Base-by-base conservation (phyloP, 2,888 invertebrate genomes). In the Chrysolina haemoptera region DNA sequence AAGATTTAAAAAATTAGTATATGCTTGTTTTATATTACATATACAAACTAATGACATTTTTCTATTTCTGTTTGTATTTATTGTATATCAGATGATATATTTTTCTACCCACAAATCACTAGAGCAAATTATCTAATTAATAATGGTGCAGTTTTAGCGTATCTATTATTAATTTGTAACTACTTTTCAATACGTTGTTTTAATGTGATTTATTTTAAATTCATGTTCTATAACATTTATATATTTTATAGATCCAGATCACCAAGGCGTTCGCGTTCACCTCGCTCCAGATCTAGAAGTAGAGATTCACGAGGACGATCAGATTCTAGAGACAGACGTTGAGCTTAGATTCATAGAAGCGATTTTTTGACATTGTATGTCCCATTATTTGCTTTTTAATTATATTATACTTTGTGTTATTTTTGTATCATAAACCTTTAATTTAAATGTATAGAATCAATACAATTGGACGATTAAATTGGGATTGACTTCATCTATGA, bases 291-390 rank as follows among this genome's bases (percentile, higher is more conserved):
- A 77, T 90, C 90, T 79, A 89, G 90, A 80, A 90, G 90, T 79
- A 87, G 90, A 75, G 90, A 91, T 83, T 88, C 90, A 80, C 88
- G 90, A 78, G 90, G 90, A 85, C 89, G 91, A 79, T 90, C 90
- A 68, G 90, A 90, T 82, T 91, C 91, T 27, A 88, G 91, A 80
- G 91, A 91, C 84, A 90, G 91, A 70, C 90, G 90, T 83, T 91
- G 88, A 80, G 68, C 43, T 50, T 18, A 50, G 9, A 3, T 59
- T 6, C 6, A 35, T 22, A 2, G 4, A 46, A 14, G 5, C 4
- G 3, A 27, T 9, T 27, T 35, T 27, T 59, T 59, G 6, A n/a
- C n/a, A 27, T 22, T n/a, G 27, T 6, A 53, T 59, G 14, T 59
- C n/a, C 59, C 59, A 59, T 27, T 59, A 27, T 59, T 59, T 22